Base-by-base conservation (phyloP, 2,797 vertebrate species). In the Ctenopoma multispine region DNA sequence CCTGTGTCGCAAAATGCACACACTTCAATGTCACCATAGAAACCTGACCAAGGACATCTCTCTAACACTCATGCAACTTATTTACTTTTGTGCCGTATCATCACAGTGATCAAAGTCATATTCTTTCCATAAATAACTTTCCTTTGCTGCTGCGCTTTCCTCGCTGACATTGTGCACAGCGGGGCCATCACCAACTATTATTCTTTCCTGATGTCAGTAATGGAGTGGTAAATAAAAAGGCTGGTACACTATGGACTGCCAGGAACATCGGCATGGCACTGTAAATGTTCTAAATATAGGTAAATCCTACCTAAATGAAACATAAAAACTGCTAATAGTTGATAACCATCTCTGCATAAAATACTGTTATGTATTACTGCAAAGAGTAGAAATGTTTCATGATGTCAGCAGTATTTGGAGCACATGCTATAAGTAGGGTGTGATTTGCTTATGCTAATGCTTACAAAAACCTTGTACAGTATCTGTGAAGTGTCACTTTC, bases 31-130 rank as follows among this genome's bases (percentile, higher is more conserved):
- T 90, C 82, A 67, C 88, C 80, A 89, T 90, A 46, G 88, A 83
- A 90, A 86, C 89, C 44, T 11, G 1, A 68, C 50, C 84, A 80
- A 91, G 87, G 87, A 85, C 87, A 89, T 88, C 69, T 76, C 72
- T 73, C 51, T 75, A 72, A 79, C 77, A 82, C 59, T 34, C 12
- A 40, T 77, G 61, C 60, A 84, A 87, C 74, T 84, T 87, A 85
- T 91, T 88, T 87, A 83, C 75, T 84, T 75, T 18, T 41, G 54
- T 62, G 62, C 41, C 40, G 1, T 82, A 89, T 88, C 84, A 77
- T 81, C 77, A 24, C 62, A 43, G 11, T 65, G 70, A 90, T 91
- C 86, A 84, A 86, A 92, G 80, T 82, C 74, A 73, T 74, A 79
- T 72, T 86, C 59, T 73, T 69, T 77, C 48, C 56, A 63, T 80